Evolutionary conservation across 2,888 invertebrate genomes (phyloP), one percentile per base, ranked within the genome.

Genomic region (Melitaea athalia): DNA sequence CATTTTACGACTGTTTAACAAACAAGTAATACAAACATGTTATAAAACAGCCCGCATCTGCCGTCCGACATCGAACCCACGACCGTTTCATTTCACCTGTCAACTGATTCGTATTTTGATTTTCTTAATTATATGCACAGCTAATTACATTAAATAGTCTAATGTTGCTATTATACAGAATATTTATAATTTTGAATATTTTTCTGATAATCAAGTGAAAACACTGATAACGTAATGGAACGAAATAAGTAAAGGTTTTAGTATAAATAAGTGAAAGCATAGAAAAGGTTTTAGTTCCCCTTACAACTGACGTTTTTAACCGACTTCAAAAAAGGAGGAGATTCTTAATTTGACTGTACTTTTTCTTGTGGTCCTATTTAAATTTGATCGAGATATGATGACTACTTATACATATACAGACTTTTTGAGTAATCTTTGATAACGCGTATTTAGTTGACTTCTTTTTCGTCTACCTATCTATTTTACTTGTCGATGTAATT

Each of bases 41-140:
- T 74, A 69, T 71, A 75, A 71, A 66, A 77, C 69, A 74, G 70
- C 76, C 76, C 78, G 78, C 84, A 84, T 82, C 82, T 84, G 84
- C 78, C 71, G 76, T 75, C 78, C 72, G 77, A 73, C 74, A 73
- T 72, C 71, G 71, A 75, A 75, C 74, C 77, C 72, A 63, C 74
- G 62, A 50, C 71, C 72, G 72, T 67, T 70, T 63, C 55, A 67
- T 69, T 68, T 76, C 80, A 82, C 81, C 80, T 82, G 80, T 79
- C 80, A 69, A 63, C 60, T 67, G 76, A 77, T 76, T 78, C 72
- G 73, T 76, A 78, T 78, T 79, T 77, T 79, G 81, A 81, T 81
- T 80, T 81, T 64, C 50, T 47, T 59, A 59, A 64, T 15, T 31
- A 33, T 33, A 45, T 14, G n/a, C 14, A 55, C 24, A 33, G 12